phyloP scores from a whole-genome alignment of 2,888 invertebrate genomes.

The Oxytorus armatus region DNA sequence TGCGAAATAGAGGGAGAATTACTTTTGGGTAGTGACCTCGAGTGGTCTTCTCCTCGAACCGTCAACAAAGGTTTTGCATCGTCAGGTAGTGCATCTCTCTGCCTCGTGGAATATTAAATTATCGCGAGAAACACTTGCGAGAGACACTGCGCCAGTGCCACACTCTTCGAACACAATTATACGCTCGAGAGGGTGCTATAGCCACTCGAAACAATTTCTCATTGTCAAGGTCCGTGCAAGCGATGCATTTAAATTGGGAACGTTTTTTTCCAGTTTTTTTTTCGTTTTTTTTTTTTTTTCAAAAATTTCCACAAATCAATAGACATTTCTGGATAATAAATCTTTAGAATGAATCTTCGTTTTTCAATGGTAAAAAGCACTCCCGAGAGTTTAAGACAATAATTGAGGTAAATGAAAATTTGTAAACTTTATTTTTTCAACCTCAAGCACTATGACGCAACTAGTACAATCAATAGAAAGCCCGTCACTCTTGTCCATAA shows the following conservation, averaged over 20 bases:
- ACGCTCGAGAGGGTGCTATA: constrained; percentile 3
- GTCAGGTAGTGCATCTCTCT: neutral
- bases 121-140: constrained; percentile 59
- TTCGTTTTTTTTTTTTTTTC: constrained; percentile 2
- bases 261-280: constrained; percentile 1
- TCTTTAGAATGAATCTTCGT: too few relatives aligned
- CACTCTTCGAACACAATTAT: constrained; percentile 46
- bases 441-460: too few relatives aligned
- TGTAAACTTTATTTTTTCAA: too few relatives aligned
- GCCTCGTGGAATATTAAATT: constrained; percentile 50
- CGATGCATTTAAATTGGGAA: constrained; percentile 29
- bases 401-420: too few relatives aligned
- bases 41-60: constrained; percentile 15
- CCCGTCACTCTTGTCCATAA: too few relatives aligned
- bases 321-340: too few relatives aligned
- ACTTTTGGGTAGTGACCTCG: constrained; percentile 33
- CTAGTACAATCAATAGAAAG: too few relatives aligned
- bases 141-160: constrained; percentile 41
- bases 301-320: too few relatives aligned
- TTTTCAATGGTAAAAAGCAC: too few relatives aligned
- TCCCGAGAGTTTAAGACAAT: too few relatives aligned
- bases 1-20: too few relatives aligned
- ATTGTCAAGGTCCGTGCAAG: constrained; percentile 35
- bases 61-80: constrained; percentile 13
- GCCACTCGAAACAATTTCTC: constrained; percentile 28